A percentile compares a stretch with the other conserved stretches of the same genome.
Conservation (phyloP, 1,140 invertebrate genomes). For the Ditylenchus dipsaci region DNA sequence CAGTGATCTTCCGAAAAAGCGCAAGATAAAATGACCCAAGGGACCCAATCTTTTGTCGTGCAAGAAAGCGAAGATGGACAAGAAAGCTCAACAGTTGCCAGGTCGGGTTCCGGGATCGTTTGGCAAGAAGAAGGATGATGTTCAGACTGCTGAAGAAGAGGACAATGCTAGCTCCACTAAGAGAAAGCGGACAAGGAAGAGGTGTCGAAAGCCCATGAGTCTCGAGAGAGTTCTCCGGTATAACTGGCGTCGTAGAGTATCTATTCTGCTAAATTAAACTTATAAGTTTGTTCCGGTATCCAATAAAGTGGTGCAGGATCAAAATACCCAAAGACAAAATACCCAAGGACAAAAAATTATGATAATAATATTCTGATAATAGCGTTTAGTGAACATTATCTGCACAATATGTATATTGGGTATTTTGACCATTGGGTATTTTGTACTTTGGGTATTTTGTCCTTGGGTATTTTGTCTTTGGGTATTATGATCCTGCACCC, state of each 20-base stretch:
- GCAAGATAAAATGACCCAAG: slow-evolving; percentile 52
- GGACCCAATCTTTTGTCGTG: slow-evolving; percentile 60
- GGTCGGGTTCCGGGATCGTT: slow-evolving; percentile 20
- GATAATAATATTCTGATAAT: too few species aligned
- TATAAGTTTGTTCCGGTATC: too few species aligned
- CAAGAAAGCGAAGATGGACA: slow-evolving; percentile 58
- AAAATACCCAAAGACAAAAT: too few species aligned
- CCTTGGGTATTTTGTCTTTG: too few species aligned
- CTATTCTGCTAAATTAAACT: too few species aligned
- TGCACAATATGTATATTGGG: too few species aligned
- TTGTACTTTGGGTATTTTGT: too few species aligned
- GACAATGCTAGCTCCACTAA: slow-evolving; percentile 16
- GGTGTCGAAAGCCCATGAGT: slow-evolving; percentile 22
- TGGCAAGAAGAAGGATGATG: not conserved
- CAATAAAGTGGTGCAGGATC: too few species aligned
- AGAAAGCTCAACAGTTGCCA: not conserved
- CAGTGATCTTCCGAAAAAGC: slow-evolving; percentile 35
- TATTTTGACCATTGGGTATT: too few species aligned
- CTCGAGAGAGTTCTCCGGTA: not conserved
- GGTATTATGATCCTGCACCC: too few species aligned
- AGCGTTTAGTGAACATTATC: too few species aligned
- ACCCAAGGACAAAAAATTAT: too few species aligned
- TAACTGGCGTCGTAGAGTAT: not conserved
- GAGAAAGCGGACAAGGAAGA: slow-evolving; percentile 27
- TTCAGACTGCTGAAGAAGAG: not conserved